Conservation (phyloP, 2,797 vertebrate species). For the Halcyon badia region DNA sequence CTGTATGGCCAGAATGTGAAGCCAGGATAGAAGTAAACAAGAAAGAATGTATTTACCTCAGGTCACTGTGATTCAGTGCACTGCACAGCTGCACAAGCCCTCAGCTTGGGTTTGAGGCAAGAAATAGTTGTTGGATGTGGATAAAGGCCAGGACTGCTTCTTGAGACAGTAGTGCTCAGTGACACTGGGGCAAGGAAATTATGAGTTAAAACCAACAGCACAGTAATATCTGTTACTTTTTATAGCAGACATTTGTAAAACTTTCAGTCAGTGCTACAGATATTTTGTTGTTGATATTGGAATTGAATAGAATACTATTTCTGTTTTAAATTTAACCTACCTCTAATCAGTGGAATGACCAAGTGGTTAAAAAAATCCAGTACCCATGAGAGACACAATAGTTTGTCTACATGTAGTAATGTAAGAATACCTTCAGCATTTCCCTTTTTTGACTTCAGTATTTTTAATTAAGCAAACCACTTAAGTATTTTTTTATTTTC, state of each 20-base stretch:
- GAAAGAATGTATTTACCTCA: background rate
- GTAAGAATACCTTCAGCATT: background rate
- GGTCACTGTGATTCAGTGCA: background rate
- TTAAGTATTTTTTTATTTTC: constrained; percentile 35
- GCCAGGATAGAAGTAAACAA: background rate
- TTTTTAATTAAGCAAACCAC: constrained; percentile 19
- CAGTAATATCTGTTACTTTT: background rate
- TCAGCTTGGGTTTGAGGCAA: background rate
- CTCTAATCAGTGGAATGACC: background rate
- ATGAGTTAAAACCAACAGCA: background rate
- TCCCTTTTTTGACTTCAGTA: background rate
- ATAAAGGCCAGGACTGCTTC: background rate
- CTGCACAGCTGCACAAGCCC: background rate
- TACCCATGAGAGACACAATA: background rate
- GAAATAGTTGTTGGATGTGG: background rate
- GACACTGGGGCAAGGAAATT: background rate
- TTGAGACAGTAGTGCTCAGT: background rate
- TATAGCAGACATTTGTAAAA: background rate
- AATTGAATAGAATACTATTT: background rate
- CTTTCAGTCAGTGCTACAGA: background rate
- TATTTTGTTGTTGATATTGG: background rate
- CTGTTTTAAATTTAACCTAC: background rate
- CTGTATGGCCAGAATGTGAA: background rate
- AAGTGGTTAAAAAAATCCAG: background rate
- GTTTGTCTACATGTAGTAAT: background rate